Conservation (phyloP, 2,113 vertebrate genomes). For the Cheilinus undulatus region DNA sequence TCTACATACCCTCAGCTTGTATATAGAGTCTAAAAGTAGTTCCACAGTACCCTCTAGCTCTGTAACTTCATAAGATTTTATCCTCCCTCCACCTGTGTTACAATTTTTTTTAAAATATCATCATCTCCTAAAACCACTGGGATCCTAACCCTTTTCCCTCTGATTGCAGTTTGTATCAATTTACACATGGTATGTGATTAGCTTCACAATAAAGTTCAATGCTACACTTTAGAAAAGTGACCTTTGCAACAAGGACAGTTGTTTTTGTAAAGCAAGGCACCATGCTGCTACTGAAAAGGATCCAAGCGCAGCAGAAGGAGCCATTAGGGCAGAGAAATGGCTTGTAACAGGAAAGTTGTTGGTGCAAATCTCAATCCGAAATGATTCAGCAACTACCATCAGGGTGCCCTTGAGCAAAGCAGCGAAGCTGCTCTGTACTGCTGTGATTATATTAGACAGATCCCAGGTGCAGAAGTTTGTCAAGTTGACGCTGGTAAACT, state of each 20-base stretch:
- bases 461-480: conserved; percentile 8
- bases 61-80: background rate
- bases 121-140: background rate
- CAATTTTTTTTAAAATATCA: background rate
- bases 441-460: conserved; percentile 10
- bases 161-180: background rate
- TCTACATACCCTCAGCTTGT: background rate
- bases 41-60: background rate
- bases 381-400: conserved; percentile 21
- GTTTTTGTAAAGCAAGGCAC: background rate
- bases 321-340: conserved; percentile 1
- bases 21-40: background rate
- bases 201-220: background rate
- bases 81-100: background rate
- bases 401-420: conserved; percentile 28
- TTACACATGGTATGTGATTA: background rate
- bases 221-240: background rate
- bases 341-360: conserved; percentile 40
- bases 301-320: conserved; percentile 17
- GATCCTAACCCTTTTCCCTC: background rate
- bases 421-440: conserved; percentile 17
- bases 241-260: background rate
- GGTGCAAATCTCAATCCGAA: conserved; percentile 36
- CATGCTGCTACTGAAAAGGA: conserved; percentile 8
- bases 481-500: too few relatives aligned